Evolutionary conservation across 2,797 vertebrate species (phyloP).

Genomic region (Heterohyrax brucei): DNA sequence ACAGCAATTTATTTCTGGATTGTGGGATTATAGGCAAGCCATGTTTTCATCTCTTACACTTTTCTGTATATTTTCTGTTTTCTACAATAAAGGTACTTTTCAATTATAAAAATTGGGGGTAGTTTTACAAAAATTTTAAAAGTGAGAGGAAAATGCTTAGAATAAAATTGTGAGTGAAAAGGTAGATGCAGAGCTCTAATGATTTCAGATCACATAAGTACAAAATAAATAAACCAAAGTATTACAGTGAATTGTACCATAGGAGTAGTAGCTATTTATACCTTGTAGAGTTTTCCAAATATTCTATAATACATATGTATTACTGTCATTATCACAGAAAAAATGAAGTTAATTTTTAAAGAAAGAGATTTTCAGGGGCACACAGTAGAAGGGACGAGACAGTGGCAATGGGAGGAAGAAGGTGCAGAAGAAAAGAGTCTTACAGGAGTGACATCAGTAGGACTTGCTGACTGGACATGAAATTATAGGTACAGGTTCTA

Average conservation of each 20-base stretch:
- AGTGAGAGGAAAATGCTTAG: slow-evolving; percentile 18
- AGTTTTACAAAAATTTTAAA: slow-evolving; percentile 42
- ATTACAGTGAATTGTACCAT: neutral
- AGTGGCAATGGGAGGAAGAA: neutral
- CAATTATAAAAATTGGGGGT: slow-evolving; percentile 54
- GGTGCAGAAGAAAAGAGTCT: fast-evolving
- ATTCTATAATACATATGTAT: slow-evolving; percentile 19
- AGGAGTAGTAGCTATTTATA: neutral
- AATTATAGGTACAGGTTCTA: neutral
- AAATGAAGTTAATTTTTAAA: slow-evolving; percentile 37
- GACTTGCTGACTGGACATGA: neutral
- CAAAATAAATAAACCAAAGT: slow-evolving; percentile 38
- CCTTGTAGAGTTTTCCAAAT: slow-evolving; percentile 42
- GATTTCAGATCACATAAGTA: neutral
- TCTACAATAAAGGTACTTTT: slow-evolving; percentile 50
- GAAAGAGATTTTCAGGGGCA: slow-evolving; percentile 19
- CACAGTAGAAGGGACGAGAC: neutral
- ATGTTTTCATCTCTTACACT: neutral
- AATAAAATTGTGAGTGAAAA: slow-evolving; percentile 41
- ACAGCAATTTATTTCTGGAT: slow-evolving; percentile 40
- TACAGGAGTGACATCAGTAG: too few species aligned
- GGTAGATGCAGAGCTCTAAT: neutral
- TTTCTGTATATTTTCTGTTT: slow-evolving; percentile 49
- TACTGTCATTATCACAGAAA: slow-evolving; percentile 1
- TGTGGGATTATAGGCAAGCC: neutral